These are phyloP conservation scores for Agriopis aurantiaria DNA, from an alignment of 2,888 invertebrate genomes.

Conservation along the genomic window DNA sequence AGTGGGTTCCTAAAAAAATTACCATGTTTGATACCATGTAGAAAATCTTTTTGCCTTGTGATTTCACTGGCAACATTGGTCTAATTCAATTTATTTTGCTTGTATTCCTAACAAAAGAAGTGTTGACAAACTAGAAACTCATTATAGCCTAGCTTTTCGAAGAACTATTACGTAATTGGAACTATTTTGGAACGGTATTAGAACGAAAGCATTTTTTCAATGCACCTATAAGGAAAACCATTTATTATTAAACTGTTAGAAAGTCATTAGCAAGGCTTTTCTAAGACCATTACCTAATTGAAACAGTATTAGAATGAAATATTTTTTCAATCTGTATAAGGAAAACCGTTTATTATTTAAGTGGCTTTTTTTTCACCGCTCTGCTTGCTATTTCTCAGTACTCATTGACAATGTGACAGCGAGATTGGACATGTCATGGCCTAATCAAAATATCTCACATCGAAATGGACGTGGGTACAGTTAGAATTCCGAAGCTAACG, in stretches of 20 bases:
- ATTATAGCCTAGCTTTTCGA: too few relatives aligned
- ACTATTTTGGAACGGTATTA: too few relatives aligned
- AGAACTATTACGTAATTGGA: too few relatives aligned
- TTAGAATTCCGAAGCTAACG: neutral
- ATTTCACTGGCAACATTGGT: too few relatives aligned
- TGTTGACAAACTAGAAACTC: neutral
- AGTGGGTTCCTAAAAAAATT: too few relatives aligned
- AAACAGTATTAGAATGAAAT: conserved; percentile 8
- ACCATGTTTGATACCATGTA: too few relatives aligned
- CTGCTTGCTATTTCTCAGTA: conserved; percentile 5
- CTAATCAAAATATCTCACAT: conserved; percentile 13
- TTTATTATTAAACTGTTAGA: neutral
- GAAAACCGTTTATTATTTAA: conserved; percentile 17
- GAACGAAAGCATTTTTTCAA: too few relatives aligned
- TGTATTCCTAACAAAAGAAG: neutral
- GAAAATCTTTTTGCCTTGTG: neutral
- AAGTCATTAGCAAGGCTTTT: neutral
- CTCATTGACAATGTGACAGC: conserved; percentile 21
- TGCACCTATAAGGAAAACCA: too few relatives aligned
- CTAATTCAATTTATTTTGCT: neutral
- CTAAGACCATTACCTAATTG: conserved; percentile 2
- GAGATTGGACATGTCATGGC: conserved; percentile 10
- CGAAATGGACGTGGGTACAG: neutral
- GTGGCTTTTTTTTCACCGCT: neutral
- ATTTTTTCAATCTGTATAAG: conserved; percentile 13